phyloP scores from a whole-genome alignment of 1,140 invertebrate genomes.

The Bradysia coprophila region DNA sequence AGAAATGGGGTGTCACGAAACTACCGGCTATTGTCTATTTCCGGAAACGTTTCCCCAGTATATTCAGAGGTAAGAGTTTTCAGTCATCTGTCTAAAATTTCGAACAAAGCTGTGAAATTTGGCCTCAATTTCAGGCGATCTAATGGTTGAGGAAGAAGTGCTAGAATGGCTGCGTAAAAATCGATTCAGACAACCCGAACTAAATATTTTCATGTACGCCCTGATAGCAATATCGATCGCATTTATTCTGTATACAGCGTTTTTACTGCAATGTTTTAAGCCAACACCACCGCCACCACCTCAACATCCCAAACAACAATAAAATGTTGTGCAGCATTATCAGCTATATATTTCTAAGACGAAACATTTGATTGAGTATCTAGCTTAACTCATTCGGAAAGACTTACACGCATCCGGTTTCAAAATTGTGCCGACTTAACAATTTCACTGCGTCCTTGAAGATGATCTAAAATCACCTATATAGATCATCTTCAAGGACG shows the following conservation, averaged over 20 bases:
- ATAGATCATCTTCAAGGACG: too few species aligned
- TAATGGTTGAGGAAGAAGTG: slow-evolving; percentile 71
- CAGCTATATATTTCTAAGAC: too few species aligned
- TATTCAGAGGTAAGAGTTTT: slow-evolving; percentile 58
- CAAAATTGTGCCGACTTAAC: too few species aligned
- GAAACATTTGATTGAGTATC: too few species aligned
- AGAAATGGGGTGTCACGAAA: slow-evolving; percentile 90
- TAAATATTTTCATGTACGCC: slow-evolving; percentile 90
- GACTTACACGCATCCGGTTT: too few species aligned
- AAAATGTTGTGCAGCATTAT: too few species aligned
- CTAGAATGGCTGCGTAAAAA: slow-evolving; percentile 87
- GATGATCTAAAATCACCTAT: too few species aligned
- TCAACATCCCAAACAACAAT: slow-evolving; percentile 19
- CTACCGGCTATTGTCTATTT: slow-evolving; percentile 85
- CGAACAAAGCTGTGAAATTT: background rate
- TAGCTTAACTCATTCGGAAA: too few species aligned
- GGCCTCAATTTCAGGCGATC: slow-evolving; percentile 37
- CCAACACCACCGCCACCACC: slow-evolving; percentile 30
- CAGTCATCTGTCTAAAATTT: background rate
- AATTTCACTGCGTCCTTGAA: too few species aligned
- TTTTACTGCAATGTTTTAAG: slow-evolving; percentile 77
- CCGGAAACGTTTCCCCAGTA: slow-evolving; percentile 82
- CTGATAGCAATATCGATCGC: slow-evolving; percentile 66
- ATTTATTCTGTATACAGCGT: slow-evolving; percentile 78
- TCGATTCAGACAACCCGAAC: slow-evolving; percentile 76